A percentile compares a stretch with the other conserved stretches of the same genome.
Evolutionary conservation across 2,797 vertebrate species (phyloP).

Genomic region (Myripristis jacobus): DNA sequence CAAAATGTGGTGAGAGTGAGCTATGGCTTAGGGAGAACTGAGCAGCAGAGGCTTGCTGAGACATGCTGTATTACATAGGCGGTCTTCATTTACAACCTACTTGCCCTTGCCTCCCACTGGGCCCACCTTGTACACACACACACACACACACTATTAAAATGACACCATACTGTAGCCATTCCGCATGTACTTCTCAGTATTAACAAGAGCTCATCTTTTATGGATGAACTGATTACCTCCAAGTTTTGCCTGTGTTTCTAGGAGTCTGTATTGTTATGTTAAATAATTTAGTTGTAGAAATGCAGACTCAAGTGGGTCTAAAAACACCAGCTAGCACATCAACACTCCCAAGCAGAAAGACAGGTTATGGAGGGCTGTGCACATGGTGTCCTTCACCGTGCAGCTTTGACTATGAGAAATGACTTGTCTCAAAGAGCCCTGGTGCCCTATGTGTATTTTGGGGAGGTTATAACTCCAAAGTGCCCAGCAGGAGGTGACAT

Average conservation of each 20-base stretch:
- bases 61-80: slow-evolving; percentile 36
- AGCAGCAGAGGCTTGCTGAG: slow-evolving; percentile 40
- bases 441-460: slow-evolving; percentile 59
- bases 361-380: slow-evolving; percentile 14
- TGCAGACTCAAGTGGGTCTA: slow-evolving; percentile 40
- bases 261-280: slow-evolving; percentile 38
- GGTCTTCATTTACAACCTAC: slow-evolving; percentile 41
- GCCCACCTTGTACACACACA: neutral
- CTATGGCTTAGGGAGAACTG: slow-evolving; percentile 24
- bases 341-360: slow-evolving; percentile 27
- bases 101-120: slow-evolving; percentile 12
- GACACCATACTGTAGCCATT: slow-evolving; percentile 11
- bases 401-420: slow-evolving; percentile 57
- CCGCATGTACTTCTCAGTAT: slow-evolving; percentile 20
- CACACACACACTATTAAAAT: neutral
- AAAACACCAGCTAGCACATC: slow-evolving; percentile 46
- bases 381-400: slow-evolving; percentile 41
- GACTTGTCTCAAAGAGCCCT: slow-evolving; percentile 16
- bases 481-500: slow-evolving; percentile 58
- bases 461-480: slow-evolving; percentile 63
- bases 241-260: slow-evolving; percentile 36
- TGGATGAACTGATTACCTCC: slow-evolving; percentile 55
- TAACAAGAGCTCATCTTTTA: slow-evolving; percentile 50
- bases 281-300: slow-evolving; percentile 51
- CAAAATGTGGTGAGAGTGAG: slow-evolving; percentile 5